Evolutionary conservation across 1,140 invertebrate species (phyloP).

Genomic region (Batillaria attramentaria): DNA sequence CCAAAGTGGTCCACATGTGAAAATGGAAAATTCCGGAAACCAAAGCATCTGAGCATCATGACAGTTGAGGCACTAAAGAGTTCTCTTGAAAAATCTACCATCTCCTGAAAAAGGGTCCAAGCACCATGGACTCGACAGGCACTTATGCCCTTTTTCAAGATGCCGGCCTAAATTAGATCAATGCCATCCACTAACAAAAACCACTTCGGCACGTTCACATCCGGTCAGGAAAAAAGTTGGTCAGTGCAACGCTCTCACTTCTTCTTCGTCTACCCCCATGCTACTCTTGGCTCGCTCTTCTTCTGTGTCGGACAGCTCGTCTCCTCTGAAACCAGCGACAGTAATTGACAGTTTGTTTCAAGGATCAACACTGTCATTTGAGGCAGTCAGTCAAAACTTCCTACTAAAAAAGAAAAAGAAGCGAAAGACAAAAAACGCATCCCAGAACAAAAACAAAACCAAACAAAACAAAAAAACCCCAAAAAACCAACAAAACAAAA

Average conservation of each 20-base stretch:
- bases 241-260: slow-evolving; percentile 19
- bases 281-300: not conserved
- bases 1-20: no score
- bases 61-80: no score
- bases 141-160: no score
- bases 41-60: no score
- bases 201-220: not conserved
- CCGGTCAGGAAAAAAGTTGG: not conserved
- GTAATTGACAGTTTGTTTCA: not conserved
- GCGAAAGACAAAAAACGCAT: not conserved
- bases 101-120: no score
- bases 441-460: no score
- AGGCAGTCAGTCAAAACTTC: not conserved
- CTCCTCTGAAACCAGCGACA: slow-evolving; percentile 18
- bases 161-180: not conserved
- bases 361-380: not conserved
- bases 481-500: no score
- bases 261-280: slow-evolving; percentile 8
- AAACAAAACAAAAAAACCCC: no score
- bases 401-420: not conserved
- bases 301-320: slow-evolving; percentile 19
- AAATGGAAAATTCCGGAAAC: no score
- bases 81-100: no score
- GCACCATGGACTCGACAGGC: no score
- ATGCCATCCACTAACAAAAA: not conserved